These are phyloP conservation scores for Hybos culiciformis DNA, from an alignment of 2,888 invertebrate genomes.

Conservation along the genomic window DNA sequence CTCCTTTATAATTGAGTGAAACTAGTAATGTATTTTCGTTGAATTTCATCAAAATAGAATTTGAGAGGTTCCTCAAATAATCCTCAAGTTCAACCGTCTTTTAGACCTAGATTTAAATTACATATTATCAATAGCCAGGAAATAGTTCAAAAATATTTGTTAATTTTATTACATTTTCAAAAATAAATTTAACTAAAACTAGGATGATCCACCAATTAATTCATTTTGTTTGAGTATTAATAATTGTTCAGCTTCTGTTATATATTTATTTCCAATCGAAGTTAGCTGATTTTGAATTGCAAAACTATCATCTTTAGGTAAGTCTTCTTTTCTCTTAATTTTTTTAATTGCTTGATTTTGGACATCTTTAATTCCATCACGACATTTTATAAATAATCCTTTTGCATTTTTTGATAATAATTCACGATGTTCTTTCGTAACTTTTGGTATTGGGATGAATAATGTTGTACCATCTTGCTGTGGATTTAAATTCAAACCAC, in stretches of 20 bases:
- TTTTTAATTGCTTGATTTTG: conserved; percentile 59
- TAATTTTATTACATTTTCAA: too few species aligned
- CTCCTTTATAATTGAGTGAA: too few species aligned
- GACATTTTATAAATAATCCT: conserved; percentile 60
- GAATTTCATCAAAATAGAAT: too few species aligned
- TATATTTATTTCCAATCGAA: conserved; percentile 52
- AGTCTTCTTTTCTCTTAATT: conserved; percentile 51
- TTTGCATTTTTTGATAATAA: conserved; percentile 79
- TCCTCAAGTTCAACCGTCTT: too few species aligned
- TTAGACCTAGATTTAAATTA: too few species aligned
- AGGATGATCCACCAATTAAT: too few species aligned
- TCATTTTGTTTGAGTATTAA: conserved; percentile 60
- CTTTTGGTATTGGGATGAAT: conserved; percentile 78
- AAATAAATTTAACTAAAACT: too few species aligned
- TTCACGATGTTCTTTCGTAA: conserved; percentile 88
- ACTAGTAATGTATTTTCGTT: too few species aligned
- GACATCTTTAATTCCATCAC: conserved; percentile 59
- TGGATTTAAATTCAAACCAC: conserved; percentile 84
- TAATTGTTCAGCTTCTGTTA: conserved; percentile 48
- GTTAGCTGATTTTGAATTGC: conserved; percentile 56
- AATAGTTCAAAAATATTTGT: too few species aligned
- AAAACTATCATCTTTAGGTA: conserved; percentile 56
- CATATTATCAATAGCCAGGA: too few species aligned
- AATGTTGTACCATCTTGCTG: conserved; percentile 89
- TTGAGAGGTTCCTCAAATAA: too few species aligned